Base-by-base conservation (phyloP, 2,113 vertebrate species). In the Uropsilus gracilis region DNA sequence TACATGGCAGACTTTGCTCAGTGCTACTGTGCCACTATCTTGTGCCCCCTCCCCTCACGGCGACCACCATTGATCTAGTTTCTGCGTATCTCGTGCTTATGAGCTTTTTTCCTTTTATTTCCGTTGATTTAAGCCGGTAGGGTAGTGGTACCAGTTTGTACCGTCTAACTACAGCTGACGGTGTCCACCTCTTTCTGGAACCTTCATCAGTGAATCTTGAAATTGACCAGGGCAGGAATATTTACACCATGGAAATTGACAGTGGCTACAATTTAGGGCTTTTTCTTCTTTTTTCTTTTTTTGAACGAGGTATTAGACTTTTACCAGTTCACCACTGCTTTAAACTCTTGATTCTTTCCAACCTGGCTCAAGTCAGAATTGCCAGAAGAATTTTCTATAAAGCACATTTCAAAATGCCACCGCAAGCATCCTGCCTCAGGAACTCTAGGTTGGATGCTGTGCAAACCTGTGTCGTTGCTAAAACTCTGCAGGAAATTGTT, bases 301-400 rank as follows among this genome's bases (percentile, higher is more conserved):
- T 59, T 39, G 44, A 61, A 11, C 57, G 78, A 11, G 32, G 2
- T 76, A 73, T 96, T 71, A 86, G 78, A 87, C 44, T 75, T 55
- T 53, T 44, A 55, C 75, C 57, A 78, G 57, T 20, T 30, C 10
- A 32, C 61, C 7, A 22, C 18, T 57, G 24, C 69, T 24, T 80
- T 71, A 75, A 73, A 48, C 61, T 61, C 69, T 26, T 8, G 1
- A 53, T 89, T 48, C 83, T 61, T 73, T 86, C 77, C 93, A 69
- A 53, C 26, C 57, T 75, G 37, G 50, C n/a, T 66, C 57, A 42
- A 59, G 59, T 37, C 11, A 66, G 59, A 94, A 64, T 55, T 76
- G 8, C 73, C 82, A 71, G 42, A 75, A 90, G 32, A 86, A 75
- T 59, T 42, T 71, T 82, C 78, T 63, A 0, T 22, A 57, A 12